These are phyloP conservation scores for Xiphophorus birchmanni DNA, from an alignment of 2,797 vertebrate genomes.

Conservation along the genomic window DNA sequence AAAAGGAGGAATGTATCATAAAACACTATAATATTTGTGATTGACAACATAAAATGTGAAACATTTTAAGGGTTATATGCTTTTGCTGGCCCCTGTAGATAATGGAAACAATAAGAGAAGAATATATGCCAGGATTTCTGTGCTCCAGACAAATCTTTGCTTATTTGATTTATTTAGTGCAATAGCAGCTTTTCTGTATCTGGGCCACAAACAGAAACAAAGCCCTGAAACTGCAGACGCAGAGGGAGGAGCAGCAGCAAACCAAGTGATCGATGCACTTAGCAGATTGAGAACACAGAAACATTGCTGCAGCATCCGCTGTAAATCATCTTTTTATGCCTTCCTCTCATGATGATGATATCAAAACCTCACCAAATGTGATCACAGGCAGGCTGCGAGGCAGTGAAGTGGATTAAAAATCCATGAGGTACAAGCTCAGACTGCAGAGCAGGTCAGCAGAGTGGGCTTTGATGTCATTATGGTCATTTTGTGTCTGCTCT, in stretches of 20 bases:
- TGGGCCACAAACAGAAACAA: constrained; percentile 28
- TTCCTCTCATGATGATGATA: constrained; percentile 20
- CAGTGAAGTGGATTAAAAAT: constrained; percentile 34
- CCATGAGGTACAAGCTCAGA: constrained; percentile 28
- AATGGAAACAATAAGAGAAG: neutral
- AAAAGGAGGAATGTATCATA: no score
- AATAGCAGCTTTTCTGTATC: constrained; percentile 35
- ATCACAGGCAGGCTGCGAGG: constrained; percentile 18
- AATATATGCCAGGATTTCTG: constrained; percentile 2
- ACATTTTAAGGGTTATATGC: neutral
- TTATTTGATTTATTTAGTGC: constrained; percentile 48
- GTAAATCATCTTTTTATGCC: neutral
- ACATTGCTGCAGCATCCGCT: neutral
- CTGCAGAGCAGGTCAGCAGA: constrained; percentile 11
- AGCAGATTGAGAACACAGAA: constrained; percentile 55
- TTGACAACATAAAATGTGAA: no score
- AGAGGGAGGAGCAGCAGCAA: constrained; percentile 6
- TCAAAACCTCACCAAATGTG: constrained; percentile 28
- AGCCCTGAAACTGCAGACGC: constrained; percentile 14
- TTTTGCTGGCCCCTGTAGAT: neutral
- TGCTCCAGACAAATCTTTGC: constrained; percentile 21
- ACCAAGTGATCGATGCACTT: constrained; percentile 63
- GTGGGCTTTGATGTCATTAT: constrained; percentile 4
- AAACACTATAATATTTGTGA: no score
- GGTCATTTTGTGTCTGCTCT: constrained; percentile 6